phyloP scores from a whole-genome alignment of 2,113 vertebrate species.

The Rhabdomys dilectus region DNA sequence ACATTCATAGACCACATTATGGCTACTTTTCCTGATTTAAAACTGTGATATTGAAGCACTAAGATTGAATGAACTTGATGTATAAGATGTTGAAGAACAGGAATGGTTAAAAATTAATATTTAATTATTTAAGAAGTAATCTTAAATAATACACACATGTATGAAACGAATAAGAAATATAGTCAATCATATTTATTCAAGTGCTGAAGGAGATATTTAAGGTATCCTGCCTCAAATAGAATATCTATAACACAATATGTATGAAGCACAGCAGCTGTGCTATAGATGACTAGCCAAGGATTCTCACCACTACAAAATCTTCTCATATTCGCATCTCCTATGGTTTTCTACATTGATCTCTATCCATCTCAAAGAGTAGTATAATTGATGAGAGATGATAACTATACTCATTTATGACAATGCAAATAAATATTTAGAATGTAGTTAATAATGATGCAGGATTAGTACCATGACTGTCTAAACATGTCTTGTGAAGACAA shows the following conservation, averaged over 20 bases:
- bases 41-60: not conserved
- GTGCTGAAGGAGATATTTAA: not conserved
- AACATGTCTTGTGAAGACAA: not conserved
- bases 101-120: not conserved
- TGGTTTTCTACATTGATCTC: not conserved
- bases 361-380: not conserved
- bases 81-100: not conserved
- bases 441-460: not conserved
- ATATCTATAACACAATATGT: not conserved
- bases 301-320: not conserved
- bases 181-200: not conserved
- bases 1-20: not conserved
- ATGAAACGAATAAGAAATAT: not conserved
- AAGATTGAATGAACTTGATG: not conserved
- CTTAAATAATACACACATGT: not conserved
- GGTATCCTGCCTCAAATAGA: not conserved
- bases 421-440: not conserved
- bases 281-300: too few species aligned
- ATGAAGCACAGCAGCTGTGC: not conserved
- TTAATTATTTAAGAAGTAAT: conserved; percentile 6
- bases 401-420: not conserved
- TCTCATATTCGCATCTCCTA: not conserved
- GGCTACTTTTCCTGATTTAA: not conserved
- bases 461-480: not conserved
- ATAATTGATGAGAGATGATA: not conserved